Percentiles rank a stretch among this genome's conserved stretches.
Evolutionary conservation across 2,113 vertebrate species (phyloP).

Genomic region (Oreochromis aureus): DNA sequence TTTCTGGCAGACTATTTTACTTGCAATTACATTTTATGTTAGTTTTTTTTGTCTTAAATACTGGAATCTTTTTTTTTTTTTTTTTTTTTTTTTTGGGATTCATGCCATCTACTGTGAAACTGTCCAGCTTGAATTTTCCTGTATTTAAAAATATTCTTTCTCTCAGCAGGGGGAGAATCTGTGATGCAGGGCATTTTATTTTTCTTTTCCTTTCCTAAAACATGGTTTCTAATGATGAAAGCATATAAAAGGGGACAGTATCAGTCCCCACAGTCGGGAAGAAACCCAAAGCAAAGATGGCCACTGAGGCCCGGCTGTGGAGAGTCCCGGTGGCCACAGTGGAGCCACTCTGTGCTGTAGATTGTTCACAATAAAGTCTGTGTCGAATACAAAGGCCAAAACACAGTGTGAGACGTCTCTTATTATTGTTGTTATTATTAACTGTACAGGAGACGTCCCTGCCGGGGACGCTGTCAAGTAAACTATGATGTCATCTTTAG

Average conservation of each 20-base stretch:
- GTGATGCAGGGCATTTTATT: not conserved
- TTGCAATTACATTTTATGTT: not conserved
- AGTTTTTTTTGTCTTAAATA: not conserved
- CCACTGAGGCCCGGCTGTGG: not conserved
- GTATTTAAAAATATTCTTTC: not conserved
- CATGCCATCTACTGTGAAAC: not conserved
- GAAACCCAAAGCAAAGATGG: not conserved
- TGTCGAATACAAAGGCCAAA: not conserved
- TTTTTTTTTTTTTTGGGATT: not conserved
- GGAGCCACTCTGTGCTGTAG: not conserved
- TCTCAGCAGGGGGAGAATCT: not conserved
- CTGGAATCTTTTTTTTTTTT: not conserved
- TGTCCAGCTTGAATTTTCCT: not conserved
- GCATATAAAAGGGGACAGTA: not conserved
- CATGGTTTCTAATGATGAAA: not conserved
- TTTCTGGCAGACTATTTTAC: not conserved
- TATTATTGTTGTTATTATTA: not conserved
- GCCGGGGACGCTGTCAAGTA: not conserved
- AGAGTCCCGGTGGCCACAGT: not conserved
- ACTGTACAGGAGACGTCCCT: conserved; percentile 26
- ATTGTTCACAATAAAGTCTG: conserved; percentile 41
- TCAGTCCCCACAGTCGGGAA: not conserved
- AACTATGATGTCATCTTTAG: conserved; percentile 28
- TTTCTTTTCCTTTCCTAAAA: not conserved
- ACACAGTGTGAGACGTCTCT: not conserved